Evolutionary conservation across 2,113 vertebrate genomes (phyloP).

Genomic region (Telmatochromis sp.): DNA sequence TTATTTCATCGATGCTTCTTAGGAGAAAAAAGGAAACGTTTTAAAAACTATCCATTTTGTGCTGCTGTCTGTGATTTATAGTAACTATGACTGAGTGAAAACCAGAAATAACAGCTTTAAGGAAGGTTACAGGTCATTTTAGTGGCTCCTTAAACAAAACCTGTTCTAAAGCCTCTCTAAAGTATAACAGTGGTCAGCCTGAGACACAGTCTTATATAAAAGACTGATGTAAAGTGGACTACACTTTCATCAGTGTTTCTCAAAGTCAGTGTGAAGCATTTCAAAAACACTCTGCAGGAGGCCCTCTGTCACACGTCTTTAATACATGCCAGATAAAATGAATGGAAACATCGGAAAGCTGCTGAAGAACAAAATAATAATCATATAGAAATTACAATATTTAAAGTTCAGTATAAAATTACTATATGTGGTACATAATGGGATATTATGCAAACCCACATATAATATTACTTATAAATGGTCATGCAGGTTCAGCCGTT

Average conservation of each 20-base stretch:
- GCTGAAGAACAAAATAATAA: background rate
- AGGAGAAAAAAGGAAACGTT: background rate
- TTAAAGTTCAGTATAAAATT: background rate
- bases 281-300: background rate
- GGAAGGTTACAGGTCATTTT: background rate
- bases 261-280: background rate
- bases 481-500: background rate
- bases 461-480: background rate
- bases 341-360: background rate
- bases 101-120: background rate
- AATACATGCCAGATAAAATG: background rate
- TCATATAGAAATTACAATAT: background rate
- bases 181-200: background rate
- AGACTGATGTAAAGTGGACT: background rate
- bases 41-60: background rate
- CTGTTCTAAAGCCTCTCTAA: background rate
- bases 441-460: background rate
- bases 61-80: background rate
- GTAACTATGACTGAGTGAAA: background rate
- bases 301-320: background rate
- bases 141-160: background rate
- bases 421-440: background rate
- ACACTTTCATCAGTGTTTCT: background rate
- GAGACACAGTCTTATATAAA: background rate
- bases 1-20: background rate